Percentiles rank a stretch among this genome's conserved stretches.
Conservation (phyloP, 2,888 invertebrate species). For the Antitype chi region DNA sequence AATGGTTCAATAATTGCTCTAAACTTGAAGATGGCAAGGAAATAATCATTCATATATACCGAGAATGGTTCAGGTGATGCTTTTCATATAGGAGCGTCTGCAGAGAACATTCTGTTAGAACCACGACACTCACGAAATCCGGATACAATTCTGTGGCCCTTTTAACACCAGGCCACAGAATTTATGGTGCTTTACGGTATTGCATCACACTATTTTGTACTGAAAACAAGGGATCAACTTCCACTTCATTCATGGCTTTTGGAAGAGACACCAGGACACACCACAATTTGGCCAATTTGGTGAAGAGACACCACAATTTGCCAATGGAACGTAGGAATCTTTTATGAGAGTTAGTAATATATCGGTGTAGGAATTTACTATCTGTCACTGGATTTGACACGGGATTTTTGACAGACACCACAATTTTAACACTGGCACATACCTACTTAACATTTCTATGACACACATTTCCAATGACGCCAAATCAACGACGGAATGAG, state of each 20-base stretch:
- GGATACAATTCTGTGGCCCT: too few species aligned
- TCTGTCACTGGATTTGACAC: not conserved
- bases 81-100: not conserved
- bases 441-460: too few species aligned
- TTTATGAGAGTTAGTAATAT: too few species aligned
- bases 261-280: not conserved
- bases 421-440: not conserved
- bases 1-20: not conserved
- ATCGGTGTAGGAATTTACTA: not conserved
- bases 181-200: not conserved
- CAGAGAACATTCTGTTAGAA: not conserved
- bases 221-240: not conserved
- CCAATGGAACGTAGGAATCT: not conserved
- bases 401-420: not conserved
- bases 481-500: not conserved
- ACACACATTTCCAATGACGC: not conserved
- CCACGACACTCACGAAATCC: not conserved
- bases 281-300: not conserved
- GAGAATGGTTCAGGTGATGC: not conserved
- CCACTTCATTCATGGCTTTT: not conserved
- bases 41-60: not conserved
- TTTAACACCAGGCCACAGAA: too few species aligned
- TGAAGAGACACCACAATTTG: not conserved
- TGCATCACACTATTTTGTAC: not conserved
- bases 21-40: not conserved